Conservation (phyloP, 2,888 invertebrate genomes). For the Yponomeuta plumbellus region DNA sequence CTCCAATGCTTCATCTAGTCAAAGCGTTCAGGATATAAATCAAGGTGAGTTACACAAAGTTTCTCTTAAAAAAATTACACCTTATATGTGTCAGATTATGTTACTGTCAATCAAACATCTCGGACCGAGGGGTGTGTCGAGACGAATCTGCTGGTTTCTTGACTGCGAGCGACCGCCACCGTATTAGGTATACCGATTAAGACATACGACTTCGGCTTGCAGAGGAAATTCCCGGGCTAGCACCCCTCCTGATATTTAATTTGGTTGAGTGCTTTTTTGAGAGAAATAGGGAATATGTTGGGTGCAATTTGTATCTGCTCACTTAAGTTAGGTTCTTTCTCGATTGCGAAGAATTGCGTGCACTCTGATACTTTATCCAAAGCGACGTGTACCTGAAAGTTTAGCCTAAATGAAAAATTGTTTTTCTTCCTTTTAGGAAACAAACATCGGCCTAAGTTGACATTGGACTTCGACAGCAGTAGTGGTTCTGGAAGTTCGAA, state of each 20-base stretch:
- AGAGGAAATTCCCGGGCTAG: slow-evolving; percentile 50
- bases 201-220: slow-evolving; percentile 66
- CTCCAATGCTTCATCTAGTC: slow-evolving; percentile 88
- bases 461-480: slow-evolving; percentile 81
- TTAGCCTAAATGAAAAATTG: neutral
- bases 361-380: slow-evolving; percentile 41
- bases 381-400: slow-evolving; percentile 23
- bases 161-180: slow-evolving; percentile 60
- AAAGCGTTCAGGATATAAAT: slow-evolving; percentile 86
- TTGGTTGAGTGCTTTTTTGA: slow-evolving; percentile 71
- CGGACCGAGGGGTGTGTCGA: slow-evolving; percentile 52
- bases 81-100: slow-evolving; percentile 4
- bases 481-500: slow-evolving; percentile 62
- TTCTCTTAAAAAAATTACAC: slow-evolving; percentile 13
- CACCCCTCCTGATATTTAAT: slow-evolving; percentile 70
- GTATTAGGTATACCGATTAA: slow-evolving; percentile 73
- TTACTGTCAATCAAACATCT: slow-evolving; percentile 15
- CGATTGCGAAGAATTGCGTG: slow-evolving; percentile 44
- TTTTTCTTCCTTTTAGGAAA: slow-evolving; percentile 52
- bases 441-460: slow-evolving; percentile 82
- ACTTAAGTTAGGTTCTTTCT: slow-evolving; percentile 56
- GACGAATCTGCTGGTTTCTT: slow-evolving; percentile 41
- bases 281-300: slow-evolving; percentile 56
- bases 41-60: slow-evolving; percentile 68
- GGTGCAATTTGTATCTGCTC: slow-evolving; percentile 70